Evolutionary conservation across 64 coral and sea anemone species (phyloP), one percentile per base, ranked within the genome.

Genomic region (Trachythela sp.): DNA sequence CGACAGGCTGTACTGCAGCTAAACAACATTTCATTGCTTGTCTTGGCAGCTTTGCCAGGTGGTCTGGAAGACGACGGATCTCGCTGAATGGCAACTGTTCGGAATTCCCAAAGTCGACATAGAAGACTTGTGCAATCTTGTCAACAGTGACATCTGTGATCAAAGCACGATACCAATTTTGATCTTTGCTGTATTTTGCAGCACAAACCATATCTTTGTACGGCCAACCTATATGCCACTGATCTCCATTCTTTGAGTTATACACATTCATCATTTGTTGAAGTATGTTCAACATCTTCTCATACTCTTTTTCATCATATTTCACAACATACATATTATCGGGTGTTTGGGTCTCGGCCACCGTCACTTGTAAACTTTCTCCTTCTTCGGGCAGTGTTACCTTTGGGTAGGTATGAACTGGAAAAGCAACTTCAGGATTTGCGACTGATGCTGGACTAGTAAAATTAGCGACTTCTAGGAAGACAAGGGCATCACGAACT

Each of bases 91-190:
- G 91, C 38, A 86, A 83, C 20, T 26, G 91, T 54, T 99, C 96
- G 15, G 89, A 88, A 64, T 99, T 99, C 18, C 96, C 96, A 85
- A 94, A 99, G 85, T 99, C 96, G 36, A 99, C 93, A 36, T 94
- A 99, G 9, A 64, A 89, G 0, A 99, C 96, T 54, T 93, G 70
- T 8, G 89, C 91, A 18, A 88, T 91, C 76, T 99, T 90, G 17
- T 99, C 91, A 77, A 86, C 88, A 43, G 92, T 85, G 13, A 99
- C 91, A 40, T 93, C 93, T 17, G 88, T 92, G 70, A 99, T 89
- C 8, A 99, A 83, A 91, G 96, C 96, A 39, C 96, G 88, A 71
- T 99, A 99, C 96, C 96, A 99, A 15, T 88, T 51, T 35, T 91
- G 85, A n/a, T 99, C 96, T 89, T 91, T 91, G 32, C 88, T 93